Percentiles rank a stretch among this genome's conserved stretches.
Evolutionary conservation across 2,113 vertebrate species (phyloP).

Genomic region (Tor tambroides): DNA sequence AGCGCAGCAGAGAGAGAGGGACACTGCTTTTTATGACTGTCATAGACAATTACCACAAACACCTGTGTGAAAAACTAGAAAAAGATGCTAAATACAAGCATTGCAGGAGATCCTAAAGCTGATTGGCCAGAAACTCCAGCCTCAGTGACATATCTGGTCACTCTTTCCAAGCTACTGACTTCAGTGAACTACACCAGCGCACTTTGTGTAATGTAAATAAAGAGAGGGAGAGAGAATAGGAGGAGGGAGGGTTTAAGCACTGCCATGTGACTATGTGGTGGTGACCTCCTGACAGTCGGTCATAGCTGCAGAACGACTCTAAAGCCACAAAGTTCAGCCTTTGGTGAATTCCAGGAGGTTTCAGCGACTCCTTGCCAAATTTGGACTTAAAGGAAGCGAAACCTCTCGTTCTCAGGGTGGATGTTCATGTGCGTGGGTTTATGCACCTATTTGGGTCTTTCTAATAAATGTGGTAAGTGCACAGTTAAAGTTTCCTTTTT

Average conservation of each 20-base stretch:
- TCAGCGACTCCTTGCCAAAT: neutral
- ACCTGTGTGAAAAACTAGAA: neutral
- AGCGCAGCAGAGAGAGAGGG: neutral
- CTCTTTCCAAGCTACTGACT: constrained; percentile 3
- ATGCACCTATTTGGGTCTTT: neutral
- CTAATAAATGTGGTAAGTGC: constrained; percentile 44
- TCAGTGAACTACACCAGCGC: neutral
- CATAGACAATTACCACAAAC: neutral
- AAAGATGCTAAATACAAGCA: neutral
- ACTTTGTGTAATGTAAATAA: constrained; percentile 36
- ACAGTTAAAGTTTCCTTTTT: neutral
- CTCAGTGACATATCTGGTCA: constrained; percentile 1
- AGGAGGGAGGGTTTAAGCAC: constrained; percentile 31
- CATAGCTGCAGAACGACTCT: constrained; percentile 21
- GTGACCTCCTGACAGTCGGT: constrained; percentile 56
- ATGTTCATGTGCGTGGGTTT: neutral
- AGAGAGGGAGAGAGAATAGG: constrained; percentile 19
- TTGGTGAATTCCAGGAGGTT: constrained; percentile 40
- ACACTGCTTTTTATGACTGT: neutral
- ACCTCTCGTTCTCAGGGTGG: neutral
- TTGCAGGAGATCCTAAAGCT: neutral
- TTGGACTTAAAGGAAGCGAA: neutral
- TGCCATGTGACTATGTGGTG: constrained; percentile 53
- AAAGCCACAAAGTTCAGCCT: constrained; percentile 28
- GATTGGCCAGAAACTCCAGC: neutral